Evolutionary conservation across 2,888 invertebrate genomes (phyloP), one percentile per base, ranked within the genome.

Genomic region (Stenodera caucasica): DNA sequence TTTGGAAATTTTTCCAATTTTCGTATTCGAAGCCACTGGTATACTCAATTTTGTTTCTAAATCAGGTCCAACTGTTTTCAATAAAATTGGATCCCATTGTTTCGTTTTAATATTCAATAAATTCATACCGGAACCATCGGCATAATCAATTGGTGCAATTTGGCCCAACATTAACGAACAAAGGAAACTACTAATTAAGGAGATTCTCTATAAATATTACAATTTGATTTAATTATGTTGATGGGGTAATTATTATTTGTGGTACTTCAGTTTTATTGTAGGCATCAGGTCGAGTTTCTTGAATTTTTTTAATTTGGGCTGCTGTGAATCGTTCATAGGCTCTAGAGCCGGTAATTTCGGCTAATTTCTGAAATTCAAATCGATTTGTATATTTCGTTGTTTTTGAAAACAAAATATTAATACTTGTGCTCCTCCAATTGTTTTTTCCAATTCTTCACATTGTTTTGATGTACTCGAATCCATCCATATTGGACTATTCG

Each of bases 61-160:
- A 70, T 89, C 86, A 11, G 90, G 87, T 8, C 90, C 94, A 75
- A 92, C 93, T 0, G 87, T 87, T 81, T 92, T 85, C 14, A 96
- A 80, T 69, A 94, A 89, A 18, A 82, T 80, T 33, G 86, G 81
- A 55, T 90, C 86, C 97, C 97, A 98, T 29, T 83, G 81, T 80
- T 90, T 90, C 0, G 81, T 84, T 30, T 82, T 85, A 54, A 98
- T 91, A 78, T 98, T 89, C 71, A 98, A 82, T 15, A 98, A 82
- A 82, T 98, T 98, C 96, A 96, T 98, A 14, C 98, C 98, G 0
- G 96, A 96, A 0, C 90, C 98, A 79, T 98, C 98, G 0, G 94
- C 86, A 67, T 86, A 86, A 80, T 98, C 98, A 53, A 98, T 94
- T 0, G 94, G 90, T 0, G 96, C 96, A 66, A 95, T 89, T 72